phyloP scores from a whole-genome alignment of 2,888 invertebrate species.

The Cremastinae sp. region DNA sequence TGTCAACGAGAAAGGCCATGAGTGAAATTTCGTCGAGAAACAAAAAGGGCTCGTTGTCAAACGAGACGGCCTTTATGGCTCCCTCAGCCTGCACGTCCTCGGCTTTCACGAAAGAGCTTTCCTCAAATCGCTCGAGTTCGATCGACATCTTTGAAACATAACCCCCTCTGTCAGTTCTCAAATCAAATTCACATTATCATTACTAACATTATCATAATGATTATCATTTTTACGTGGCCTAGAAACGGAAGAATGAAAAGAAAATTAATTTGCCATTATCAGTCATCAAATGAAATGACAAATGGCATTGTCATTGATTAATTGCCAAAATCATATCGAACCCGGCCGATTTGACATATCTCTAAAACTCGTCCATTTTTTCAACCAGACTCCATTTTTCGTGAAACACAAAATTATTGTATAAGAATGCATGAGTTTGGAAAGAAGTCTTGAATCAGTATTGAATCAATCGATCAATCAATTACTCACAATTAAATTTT shows the following conservation, averaged over 20 bases:
- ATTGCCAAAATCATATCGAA: no score
- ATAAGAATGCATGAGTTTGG: no score
- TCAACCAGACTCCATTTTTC: no score
- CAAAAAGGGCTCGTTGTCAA: slow-evolving; percentile 54
- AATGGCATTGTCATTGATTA: no score
- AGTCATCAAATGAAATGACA: no score
- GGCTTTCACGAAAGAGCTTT: slow-evolving; percentile 59
- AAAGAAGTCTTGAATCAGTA: no score
- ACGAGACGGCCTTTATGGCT: slow-evolving; percentile 63
- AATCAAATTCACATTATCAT: slow-evolving; percentile 1
- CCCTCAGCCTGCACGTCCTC: slow-evolving; percentile 59
- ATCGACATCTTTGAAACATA: slow-evolving; percentile 64
- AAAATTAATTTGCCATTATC: no score
- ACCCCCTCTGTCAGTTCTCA: slow-evolving; percentile 12
- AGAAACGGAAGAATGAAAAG: background rate
- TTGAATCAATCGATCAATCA: no score
- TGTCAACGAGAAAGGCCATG: slow-evolving; percentile 63
- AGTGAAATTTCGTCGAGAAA: slow-evolving; percentile 56
- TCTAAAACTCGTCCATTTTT: no score
- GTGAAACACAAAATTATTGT: no score
- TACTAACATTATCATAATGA: background rate
- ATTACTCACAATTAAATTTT: no score
- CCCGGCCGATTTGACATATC: no score
- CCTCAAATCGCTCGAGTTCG: slow-evolving; percentile 61
- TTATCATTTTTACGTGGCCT: slow-evolving; percentile 38